phyloP scores from a whole-genome alignment of 2,888 invertebrate genomes.

The Epinotia bilunana region DNA sequence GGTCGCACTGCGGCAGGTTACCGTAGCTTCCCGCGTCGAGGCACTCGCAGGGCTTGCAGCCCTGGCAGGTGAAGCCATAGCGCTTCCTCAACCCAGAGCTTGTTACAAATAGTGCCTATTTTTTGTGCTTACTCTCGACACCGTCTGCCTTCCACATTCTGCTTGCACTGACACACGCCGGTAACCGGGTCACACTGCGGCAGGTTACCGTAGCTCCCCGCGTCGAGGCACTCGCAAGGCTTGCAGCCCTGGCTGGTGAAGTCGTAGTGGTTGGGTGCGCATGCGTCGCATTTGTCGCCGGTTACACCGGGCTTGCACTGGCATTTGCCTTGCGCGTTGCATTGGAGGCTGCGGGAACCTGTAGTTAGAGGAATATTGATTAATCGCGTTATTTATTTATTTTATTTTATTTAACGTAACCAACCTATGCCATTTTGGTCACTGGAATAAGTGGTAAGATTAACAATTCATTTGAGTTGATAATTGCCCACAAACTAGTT shows the following conservation, averaged over 20 bases:
- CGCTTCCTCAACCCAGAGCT: constrained; percentile 61
- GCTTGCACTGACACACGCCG: constrained; percentile 93
- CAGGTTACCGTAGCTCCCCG: constrained; percentile 92
- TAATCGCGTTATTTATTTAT: no score
- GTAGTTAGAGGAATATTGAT: constrained; percentile 19
- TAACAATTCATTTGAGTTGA: no score
- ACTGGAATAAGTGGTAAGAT: no score
- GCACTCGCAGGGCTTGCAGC: constrained; percentile 97
- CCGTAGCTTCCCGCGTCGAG: constrained; percentile 92
- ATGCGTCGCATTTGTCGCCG: constrained; percentile 96
- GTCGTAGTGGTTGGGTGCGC: constrained; percentile 93
- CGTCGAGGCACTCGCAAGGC: constrained; percentile 93
- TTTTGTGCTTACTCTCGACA: constrained; percentile 90
- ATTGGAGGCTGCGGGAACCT: constrained; percentile 96
- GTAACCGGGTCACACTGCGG: constrained; percentile 93
- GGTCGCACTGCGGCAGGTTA: constrained; percentile 93
- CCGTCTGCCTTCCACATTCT: constrained; percentile 97
- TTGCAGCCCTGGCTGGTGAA: constrained; percentile 96
- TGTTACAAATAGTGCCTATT: no score
- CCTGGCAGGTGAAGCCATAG: constrained; percentile 94
- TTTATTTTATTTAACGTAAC: no score
- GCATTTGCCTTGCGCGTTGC: constrained; percentile 96
- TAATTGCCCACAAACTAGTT: no score
- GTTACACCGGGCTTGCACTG: constrained; percentile 98
- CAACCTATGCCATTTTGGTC: no score